Base-by-base conservation (phyloP, 2,113 vertebrate genomes). In the Piaya cayana region DNA sequence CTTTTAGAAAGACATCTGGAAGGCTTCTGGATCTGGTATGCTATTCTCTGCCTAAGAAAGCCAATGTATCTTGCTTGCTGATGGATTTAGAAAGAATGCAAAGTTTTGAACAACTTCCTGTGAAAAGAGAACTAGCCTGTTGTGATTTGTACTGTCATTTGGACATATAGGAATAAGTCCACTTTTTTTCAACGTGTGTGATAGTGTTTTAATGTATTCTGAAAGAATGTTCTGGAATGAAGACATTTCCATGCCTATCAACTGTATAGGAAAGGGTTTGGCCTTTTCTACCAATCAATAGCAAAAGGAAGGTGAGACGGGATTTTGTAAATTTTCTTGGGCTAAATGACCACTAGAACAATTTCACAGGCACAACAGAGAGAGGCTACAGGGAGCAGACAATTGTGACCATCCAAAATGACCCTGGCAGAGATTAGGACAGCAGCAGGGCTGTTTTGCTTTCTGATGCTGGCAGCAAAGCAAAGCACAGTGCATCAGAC, bases 1-100 rank as follows among this genome's bases (percentile, higher is more conserved):
- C 58, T 84, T 92, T 91, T 55, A 86, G 60, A 87, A 84, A 91
- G 62, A 69, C n/a, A 45, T 91, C 39, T 69, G 65, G n/a, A 72
- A 27, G 15, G 25, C 59, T 87, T 87, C 70, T 75, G 53, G 50
- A 49, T 29, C 26, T 83, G 20, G 17, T 68, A 29, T 79, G 42
- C 21, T 79, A 29, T 43, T n/a, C 34, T 2, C 6, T 3, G 0
- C 30, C 76, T 72, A 64, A 68, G 43, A 82, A 86, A 92, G 34
- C 7, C 3, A 2, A 30, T 49, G 30, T 20, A 26, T 71, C n/a
- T 64, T 68, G 39, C 36, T 72, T 65, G 50, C 36, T 72, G 58
- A 58, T 65, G 16, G n/a, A 87, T 89, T 72, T 27, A 15, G 62
- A 25, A 84, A 82, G n/a, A 93, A 78, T 52, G 11, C 39, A 85